Evolutionary conservation across 1,140 invertebrate species (phyloP).

Genomic region (Drusus annulatus): DNA sequence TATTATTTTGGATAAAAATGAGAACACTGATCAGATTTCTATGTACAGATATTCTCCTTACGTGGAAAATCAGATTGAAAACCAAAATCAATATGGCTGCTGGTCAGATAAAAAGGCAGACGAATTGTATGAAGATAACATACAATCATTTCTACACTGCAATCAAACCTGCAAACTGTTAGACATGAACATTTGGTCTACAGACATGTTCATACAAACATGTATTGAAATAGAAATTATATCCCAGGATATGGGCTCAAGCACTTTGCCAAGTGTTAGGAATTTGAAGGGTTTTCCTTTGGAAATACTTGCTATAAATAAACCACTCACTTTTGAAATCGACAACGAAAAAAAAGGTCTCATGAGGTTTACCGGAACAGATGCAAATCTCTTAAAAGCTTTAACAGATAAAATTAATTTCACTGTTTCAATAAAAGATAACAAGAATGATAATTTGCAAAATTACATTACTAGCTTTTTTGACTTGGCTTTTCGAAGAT

Average conservation of each 20-base stretch:
- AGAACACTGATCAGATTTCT: background rate
- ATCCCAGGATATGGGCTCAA: background rate
- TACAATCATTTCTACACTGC: slow-evolving; percentile 32
- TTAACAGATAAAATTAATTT: slow-evolving; percentile 52
- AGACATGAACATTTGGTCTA: background rate
- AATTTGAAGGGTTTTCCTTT: slow-evolving; percentile 47
- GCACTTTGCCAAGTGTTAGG: slow-evolving; percentile 17
- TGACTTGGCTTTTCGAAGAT: slow-evolving; percentile 41
- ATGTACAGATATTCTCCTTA: slow-evolving; percentile 34
- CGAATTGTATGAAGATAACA: slow-evolving; percentile 41
- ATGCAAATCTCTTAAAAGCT: slow-evolving; percentile 42
- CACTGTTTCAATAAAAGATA: slow-evolving; percentile 19
- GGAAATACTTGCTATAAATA: slow-evolving; percentile 17
- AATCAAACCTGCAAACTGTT: slow-evolving; percentile 4
- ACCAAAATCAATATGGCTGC: slow-evolving; percentile 41
- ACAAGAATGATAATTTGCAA: slow-evolving; percentile 19
- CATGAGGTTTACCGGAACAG: slow-evolving; percentile 49
- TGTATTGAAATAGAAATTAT: slow-evolving; percentile 24
- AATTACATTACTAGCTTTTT: slow-evolving; percentile 40
- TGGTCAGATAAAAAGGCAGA: slow-evolving; percentile 29
- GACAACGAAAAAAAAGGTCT: slow-evolving; percentile 40
- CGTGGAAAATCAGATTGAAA: background rate
- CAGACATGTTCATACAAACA: slow-evolving; percentile 11
- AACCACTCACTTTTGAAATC: background rate
- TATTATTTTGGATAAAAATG: slow-evolving; percentile 26